phyloP scores from a whole-genome alignment of 1,140 invertebrate species.

The Nasonia giraulti region DNA sequence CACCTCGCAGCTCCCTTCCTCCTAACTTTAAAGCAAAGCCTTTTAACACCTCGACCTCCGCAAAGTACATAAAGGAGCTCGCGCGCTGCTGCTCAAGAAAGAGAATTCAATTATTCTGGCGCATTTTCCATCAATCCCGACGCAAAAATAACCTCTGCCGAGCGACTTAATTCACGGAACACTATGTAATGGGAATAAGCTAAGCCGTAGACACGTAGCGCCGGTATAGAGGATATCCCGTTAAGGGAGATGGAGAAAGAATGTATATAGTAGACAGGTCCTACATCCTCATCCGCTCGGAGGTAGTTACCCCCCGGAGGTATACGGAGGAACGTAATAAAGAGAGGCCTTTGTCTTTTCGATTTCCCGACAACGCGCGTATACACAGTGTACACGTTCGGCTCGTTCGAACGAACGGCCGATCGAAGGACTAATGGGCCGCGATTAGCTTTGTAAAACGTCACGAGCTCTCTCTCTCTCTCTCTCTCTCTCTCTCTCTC shows the following conservation, averaged over 20 bases:
- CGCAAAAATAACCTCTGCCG: constrained; percentile 36
- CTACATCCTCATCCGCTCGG: background rate
- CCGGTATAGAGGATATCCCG: background rate
- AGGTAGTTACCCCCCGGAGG: background rate
- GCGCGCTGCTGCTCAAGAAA: background rate
- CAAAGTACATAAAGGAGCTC: constrained; percentile 27
- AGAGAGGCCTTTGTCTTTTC: background rate
- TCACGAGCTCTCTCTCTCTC: too few relatives aligned
- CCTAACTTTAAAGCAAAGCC: constrained; percentile 47
- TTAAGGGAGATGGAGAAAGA: background rate
- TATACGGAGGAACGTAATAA: background rate
- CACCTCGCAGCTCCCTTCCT: background rate
- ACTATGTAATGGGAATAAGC: constrained; percentile 44
- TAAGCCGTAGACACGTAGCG: background rate
- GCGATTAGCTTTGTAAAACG: too few relatives aligned
- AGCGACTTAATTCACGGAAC: constrained; percentile 37
- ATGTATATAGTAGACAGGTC: too few relatives aligned
- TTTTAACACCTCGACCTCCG: constrained; percentile 33
- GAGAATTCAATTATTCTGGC: constrained; percentile 53
- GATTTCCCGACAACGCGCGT: too few relatives aligned
- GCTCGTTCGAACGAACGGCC: too few relatives aligned
- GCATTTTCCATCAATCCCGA: constrained; percentile 50
- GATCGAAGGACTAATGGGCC: too few relatives aligned
- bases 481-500: too few relatives aligned
- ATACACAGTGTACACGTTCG: too few relatives aligned